A percentile compares a stretch with the other conserved stretches of the same genome.
Conservation (phyloP, 2,888 invertebrate species). For the Nymphalis c-album region DNA sequence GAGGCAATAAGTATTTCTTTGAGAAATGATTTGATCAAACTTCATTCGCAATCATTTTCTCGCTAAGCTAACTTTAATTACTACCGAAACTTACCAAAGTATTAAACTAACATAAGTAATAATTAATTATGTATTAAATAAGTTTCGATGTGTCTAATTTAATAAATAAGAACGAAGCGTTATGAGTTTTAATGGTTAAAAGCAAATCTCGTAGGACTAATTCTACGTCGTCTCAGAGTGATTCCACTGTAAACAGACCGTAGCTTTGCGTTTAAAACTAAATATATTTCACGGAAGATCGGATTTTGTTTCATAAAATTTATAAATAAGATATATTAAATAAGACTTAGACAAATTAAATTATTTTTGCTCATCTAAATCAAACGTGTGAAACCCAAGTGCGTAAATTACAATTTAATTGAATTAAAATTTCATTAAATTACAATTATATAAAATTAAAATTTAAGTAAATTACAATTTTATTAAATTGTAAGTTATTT, state of each 20-base stretch:
- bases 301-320: conserved; percentile 19
- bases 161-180: background rate
- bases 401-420: background rate
- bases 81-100: background rate
- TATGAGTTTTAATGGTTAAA: background rate
- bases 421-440: too few relatives aligned
- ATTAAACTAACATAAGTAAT: background rate
- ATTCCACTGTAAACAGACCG: background rate
- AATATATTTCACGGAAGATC: conserved; percentile 21
- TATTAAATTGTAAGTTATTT: background rate
- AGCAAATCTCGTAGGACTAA: conserved; percentile 1
- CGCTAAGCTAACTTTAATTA: background rate
- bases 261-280: conserved; percentile 12
- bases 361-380: conserved; percentile 1
- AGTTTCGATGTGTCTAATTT: background rate
- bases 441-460: too few relatives aligned
- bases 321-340: background rate
- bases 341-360: conserved; percentile 1
- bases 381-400: background rate
- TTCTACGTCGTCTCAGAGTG: conserved; percentile 8
- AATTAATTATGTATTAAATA: background rate
- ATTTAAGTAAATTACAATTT: background rate
- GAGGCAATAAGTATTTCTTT: background rate
- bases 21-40: background rate
- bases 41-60: background rate